Evolutionary conservation across 2,888 invertebrate genomes (phyloP), one percentile per base, ranked within the genome.

Genomic region (Mayetiola destructor): DNA sequence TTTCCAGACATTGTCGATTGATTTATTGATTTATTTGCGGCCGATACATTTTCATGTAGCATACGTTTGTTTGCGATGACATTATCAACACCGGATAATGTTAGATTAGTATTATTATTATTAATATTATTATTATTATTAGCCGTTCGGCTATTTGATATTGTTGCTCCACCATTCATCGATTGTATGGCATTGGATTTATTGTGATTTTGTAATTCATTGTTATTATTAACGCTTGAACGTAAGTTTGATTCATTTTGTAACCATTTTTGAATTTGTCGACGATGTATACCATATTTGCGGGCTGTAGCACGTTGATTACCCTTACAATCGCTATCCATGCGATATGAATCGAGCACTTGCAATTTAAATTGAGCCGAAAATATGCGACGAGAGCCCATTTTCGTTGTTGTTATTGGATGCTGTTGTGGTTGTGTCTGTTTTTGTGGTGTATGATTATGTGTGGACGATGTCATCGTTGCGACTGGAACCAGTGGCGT

Each of bases 221-320:
- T 56, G 56, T 65, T 69, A 65, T 78, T 78, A 56, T 75, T 76
- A 60, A 88, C 82, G 64, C 84, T 84, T 60, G 82, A 85, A 65
- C 88, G 78, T 61, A 90, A 73, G 68, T 82, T 83, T 60, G 81
- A 80, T 71, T 89, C 89, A 66, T 85, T 87, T 73, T 90, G 90
- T 62, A 91, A 75, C 90, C 90, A 91, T 77, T 91, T 90, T 73
- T 91, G 90, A 64, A 91, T 90, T 72, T 91, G 90, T 59, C 90
- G 79, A 59, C 90, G 79, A 70, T 91, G 90, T 62, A 91, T 90
- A 59, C 88, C 87, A 72, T 89, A 91, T 73, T 91, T 91, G 66
- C 90, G 80, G 60, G 90, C 90, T 18, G 90, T 91, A 3, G 90
- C 90, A 56, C 90, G 79, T 70, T 90, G 90, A 72, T 90, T 91